phyloP scores from a whole-genome alignment of 2,113 vertebrate species.

The Chloebia gouldiae region DNA sequence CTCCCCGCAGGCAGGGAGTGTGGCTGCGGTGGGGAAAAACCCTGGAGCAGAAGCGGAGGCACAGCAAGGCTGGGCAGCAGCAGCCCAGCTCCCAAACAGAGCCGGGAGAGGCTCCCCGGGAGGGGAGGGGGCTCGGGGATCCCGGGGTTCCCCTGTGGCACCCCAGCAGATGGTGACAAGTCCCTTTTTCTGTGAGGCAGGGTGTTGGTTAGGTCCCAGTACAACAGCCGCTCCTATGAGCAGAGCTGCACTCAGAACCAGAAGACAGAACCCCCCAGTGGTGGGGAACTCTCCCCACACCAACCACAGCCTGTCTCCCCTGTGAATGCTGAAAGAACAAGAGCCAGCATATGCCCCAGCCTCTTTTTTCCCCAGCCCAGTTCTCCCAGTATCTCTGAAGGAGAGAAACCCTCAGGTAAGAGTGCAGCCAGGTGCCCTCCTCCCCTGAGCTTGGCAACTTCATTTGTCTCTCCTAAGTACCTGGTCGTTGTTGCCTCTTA shows the following conservation, averaged over 20 bases:
- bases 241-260: not conserved
- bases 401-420: not conserved
- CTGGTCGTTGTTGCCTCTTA: not conserved
- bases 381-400: not conserved
- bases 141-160: not conserved
- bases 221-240: accelerated
- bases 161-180: not conserved
- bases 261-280: not conserved
- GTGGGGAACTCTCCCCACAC: not conserved
- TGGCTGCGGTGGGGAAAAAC: not conserved
- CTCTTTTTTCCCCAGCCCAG: not conserved
- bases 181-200: not conserved
- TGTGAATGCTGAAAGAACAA: not conserved
- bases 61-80: not conserved
- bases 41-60: not conserved
- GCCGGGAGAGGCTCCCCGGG: not conserved
- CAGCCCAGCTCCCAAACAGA: too few species aligned
- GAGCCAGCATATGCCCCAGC: not conserved
- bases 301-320: too few species aligned
- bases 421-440: not conserved
- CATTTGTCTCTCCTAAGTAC: not conserved
- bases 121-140: not conserved
- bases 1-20: not conserved
- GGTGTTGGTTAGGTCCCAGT: not conserved
- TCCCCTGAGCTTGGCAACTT: not conserved